Base-by-base conservation (phyloP, 2,888 invertebrate species). In the Scaptodrosophila latifasciaeformis region DNA sequence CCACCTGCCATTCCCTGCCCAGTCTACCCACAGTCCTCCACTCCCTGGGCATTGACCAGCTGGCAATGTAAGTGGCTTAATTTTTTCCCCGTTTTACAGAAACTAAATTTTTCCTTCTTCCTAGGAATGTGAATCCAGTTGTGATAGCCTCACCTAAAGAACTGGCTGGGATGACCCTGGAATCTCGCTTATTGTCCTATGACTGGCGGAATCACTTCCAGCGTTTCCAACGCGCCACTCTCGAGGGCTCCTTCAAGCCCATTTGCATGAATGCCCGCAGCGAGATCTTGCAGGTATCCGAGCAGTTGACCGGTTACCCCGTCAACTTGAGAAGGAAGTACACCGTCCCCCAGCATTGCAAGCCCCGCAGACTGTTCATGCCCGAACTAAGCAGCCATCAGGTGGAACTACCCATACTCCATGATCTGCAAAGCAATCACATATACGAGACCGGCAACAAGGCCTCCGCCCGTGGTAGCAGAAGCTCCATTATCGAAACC, bases 151-250 rank as follows among this genome's bases (percentile, higher is more conserved):
- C 89, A n/a, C 91, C 91, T 4, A 85, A 88, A 3, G 89, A 90
- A 60, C 82, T 91, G 54, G 87, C 88, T 6, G 90, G 90, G 7
- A 90, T 90, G 89, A 90, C 90, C 19, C 82, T 91, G 59, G 91
- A 90, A 82, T 88, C 89, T 50, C 87, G 90, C 51, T 85, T 91
- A 45, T 85, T 89, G 56, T 89, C 89, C 44, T 91, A 90, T 86
- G 89, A 91, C 82, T 91, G 90, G 91, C 88, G 89, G 79, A 88
- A 88, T 71, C 89, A 90, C 79, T 91, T 90, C 81, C 87, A 89
- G 62, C 89, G 87, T 75, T 91, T 91, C 79, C 90, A 90, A 78
- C 88, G 89, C 50, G 89, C 89, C 18, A 91, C 90, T 5, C 88
- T 88, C 70, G 86, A 86, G 54, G 90, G 91, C 18, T 89, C 90